Evolutionary conservation across 2,797 vertebrate species (phyloP), one percentile per base, ranked within the genome.

Genomic region (Rhodeus uyekii): DNA sequence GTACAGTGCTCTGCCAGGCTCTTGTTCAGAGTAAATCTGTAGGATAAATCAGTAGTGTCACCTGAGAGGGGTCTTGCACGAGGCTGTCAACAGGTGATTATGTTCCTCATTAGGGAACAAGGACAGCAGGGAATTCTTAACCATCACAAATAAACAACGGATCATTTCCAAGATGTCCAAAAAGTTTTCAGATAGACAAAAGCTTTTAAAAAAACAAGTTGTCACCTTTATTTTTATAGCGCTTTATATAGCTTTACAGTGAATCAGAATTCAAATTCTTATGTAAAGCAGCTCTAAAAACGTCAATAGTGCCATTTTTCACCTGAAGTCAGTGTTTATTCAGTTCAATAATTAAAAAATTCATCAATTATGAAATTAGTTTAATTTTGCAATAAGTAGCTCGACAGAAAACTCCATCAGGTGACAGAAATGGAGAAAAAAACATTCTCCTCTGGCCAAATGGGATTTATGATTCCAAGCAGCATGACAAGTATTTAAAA

Each of bases 1-100:
- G 53, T 80, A 90, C 46, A 78, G 85, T 87, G 80, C 81, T 83
- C 83, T 72, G 53, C 67, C 88, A 91, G 91, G 92, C 88, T 92
- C 79, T 87, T 88, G 83, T 74, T 92, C 87, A 65, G 48, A 88
- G 87, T 91, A 93, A 92, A 93, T 89, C 87, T 86, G 81, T 89
- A 86, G 93, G 90, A 89, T n/a, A n/a, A n/a, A n/a, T 92, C 90
- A 93, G 93, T 92, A 92, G 67, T 92, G 90, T 88, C 89, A 89
- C 86, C 89, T 84, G 83, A 90, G 87, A 90, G 67, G 60, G 84
- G 84, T 73, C 75, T 68, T 84, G 76, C 8, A 88, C 84, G 87
- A 81, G 83, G 87, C 64, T 93, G 81, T 94, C 92, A 92, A 69
- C 22, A 8, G 80, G 77, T 90, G 90, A 87, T 85, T 68, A 77